Conservation (phyloP, 2,888 invertebrate species). For the Eulithis testata region DNA sequence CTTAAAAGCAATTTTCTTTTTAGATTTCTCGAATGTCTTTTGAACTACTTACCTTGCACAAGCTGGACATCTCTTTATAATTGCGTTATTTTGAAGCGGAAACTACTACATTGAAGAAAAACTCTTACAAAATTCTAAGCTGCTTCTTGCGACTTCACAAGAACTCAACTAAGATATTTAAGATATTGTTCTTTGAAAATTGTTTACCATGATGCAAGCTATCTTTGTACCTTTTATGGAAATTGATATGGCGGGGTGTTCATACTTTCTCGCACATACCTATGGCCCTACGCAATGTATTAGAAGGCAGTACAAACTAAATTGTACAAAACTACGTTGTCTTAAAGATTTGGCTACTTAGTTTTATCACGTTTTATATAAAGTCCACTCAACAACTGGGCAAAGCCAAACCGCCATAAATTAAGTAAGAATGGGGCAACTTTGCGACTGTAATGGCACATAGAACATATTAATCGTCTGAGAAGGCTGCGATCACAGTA, state of each 20-base stretch:
- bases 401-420: conserved; percentile 64
- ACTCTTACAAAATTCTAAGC: not conserved
- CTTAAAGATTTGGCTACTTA: conserved; percentile 11
- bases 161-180: too few species aligned
- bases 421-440: conserved; percentile 73
- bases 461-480: conserved; percentile 74
- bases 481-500: conserved; percentile 38
- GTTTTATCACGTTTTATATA: conserved; percentile 25
- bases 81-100: conserved; percentile 5
- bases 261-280: too few species aligned
- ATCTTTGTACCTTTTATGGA: too few species aligned
- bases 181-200: too few species aligned
- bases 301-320: too few species aligned
- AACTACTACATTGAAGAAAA: not conserved
- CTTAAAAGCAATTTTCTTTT: conserved; percentile 43
- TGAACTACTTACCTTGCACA: conserved; percentile 1
- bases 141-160: not conserved
- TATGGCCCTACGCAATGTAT: too few species aligned
- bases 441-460: conserved; percentile 75
- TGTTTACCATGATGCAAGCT: too few species aligned
- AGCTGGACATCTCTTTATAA: conserved; percentile 13
- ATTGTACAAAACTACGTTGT: not conserved
- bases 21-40: conserved; percentile 26
- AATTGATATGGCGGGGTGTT: too few species aligned
- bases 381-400: conserved; percentile 35